phyloP scores from a whole-genome alignment of 1,140 invertebrate species.

The Ephestia elutella region DNA sequence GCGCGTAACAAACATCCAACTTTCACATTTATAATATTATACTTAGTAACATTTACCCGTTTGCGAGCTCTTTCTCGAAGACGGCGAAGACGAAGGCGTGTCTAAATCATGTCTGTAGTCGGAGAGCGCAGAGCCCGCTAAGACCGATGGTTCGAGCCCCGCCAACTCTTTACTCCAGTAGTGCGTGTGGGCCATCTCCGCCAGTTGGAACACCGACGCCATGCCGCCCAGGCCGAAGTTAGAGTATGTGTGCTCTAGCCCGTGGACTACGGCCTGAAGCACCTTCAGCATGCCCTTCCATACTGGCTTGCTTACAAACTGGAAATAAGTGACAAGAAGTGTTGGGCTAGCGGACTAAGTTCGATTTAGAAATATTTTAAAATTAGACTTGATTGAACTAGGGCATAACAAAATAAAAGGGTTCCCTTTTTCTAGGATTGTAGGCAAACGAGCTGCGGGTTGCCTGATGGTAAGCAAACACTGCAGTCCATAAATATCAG shows the following conservation, averaged over 20 bases:
- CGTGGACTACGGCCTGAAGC: slow-evolving; percentile 89
- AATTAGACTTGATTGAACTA: no score
- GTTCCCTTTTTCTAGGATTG: no score
- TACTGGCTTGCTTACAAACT: slow-evolving; percentile 90
- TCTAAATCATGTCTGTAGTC: slow-evolving; percentile 47
- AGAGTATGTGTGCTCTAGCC: slow-evolving; percentile 92
- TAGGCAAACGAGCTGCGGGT: no score
- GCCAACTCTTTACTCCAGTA: slow-evolving; percentile 95
- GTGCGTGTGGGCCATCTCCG: slow-evolving; percentile 99
- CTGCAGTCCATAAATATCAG: no score
- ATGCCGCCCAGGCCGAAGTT: slow-evolving; percentile 97
- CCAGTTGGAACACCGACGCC: slow-evolving; percentile 96
- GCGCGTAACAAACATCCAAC: no score
- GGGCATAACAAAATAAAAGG: no score
- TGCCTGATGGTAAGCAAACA: no score
- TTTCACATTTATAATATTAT: no score
- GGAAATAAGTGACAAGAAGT: not conserved
- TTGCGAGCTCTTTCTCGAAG: slow-evolving; percentile 69
- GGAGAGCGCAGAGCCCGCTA: slow-evolving; percentile 61
- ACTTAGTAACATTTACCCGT: slow-evolving; percentile 43
- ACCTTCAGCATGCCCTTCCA: slow-evolving; percentile 98
- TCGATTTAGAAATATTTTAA: no score
- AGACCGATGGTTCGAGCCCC: slow-evolving; percentile 54
- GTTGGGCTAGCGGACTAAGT: not conserved
- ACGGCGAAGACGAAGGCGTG: slow-evolving; percentile 61